These are phyloP conservation scores for Lathamus discolor DNA, from an alignment of 2,113 vertebrate genomes.

Conservation along the genomic window DNA sequence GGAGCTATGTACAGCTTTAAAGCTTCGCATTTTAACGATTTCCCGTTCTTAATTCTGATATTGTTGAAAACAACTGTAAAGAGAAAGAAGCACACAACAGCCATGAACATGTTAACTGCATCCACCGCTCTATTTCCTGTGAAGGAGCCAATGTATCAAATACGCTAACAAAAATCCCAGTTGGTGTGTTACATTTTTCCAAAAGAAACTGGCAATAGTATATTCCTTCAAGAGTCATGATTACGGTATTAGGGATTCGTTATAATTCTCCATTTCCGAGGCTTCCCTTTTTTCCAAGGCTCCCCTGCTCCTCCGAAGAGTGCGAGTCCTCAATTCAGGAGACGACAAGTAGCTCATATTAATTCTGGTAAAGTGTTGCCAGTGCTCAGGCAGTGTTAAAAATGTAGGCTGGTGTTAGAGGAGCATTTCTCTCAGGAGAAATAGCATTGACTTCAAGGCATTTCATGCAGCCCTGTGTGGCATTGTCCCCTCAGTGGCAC, in stretches of 20 bases:
- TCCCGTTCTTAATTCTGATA: not conserved
- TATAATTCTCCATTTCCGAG: not conserved
- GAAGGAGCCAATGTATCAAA: not conserved
- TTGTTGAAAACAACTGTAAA: not conserved
- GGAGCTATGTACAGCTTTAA: not conserved
- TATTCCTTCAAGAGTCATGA: not conserved
- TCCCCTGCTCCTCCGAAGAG: not conserved
- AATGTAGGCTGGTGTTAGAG: not conserved
- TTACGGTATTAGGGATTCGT: not conserved
- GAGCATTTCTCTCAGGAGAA: not conserved
- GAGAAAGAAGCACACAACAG: not conserved
- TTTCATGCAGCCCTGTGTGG: not conserved
- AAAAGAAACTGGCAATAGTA: not conserved
- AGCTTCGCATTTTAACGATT: not conserved
- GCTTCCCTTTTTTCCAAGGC: not conserved
- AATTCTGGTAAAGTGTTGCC: not conserved
- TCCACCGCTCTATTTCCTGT: not conserved
- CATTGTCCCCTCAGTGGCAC: fast-evolving
- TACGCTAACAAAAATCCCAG: not conserved
- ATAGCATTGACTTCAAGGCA: not conserved
- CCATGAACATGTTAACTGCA: not conserved
- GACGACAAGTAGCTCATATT: not conserved
- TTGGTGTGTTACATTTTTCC: not conserved
- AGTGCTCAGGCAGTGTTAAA: not conserved
- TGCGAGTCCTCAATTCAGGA: not conserved